Base-by-base conservation (phyloP, 92 coral and sea anemone species). In the Bergia sp. region DNA sequence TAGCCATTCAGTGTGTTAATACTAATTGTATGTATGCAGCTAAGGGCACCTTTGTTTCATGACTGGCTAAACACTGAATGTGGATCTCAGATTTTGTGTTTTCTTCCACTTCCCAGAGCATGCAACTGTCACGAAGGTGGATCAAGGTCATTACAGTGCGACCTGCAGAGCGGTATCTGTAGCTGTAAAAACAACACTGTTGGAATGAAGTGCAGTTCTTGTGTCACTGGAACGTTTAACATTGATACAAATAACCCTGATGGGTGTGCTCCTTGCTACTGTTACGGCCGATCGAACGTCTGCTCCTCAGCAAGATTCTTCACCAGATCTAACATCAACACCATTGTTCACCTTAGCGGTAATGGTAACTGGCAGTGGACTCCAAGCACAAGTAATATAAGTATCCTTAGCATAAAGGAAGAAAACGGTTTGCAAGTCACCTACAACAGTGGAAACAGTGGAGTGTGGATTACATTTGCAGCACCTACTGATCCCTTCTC, bases 221-320 rank as follows among this genome's bases (percentile, higher is more conserved):
- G 99, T 87, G 91, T 81, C 36, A 80, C 50, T 73, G 95, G 97
- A 50, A 95, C 96, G 13, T 95, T 85, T 92, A 89, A 94, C 64
- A 67, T 94, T 79, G 99, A 95, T 77, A 82, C 76, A 11, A 55
- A 87, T 82, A 97, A 97, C 78, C 99, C 99, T 37, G 90, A 92
- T 77, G 99, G 99, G 10, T 97, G 99, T 78, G 88, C 98, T 13
- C 99, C 98, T 3, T 95, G 99, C 82, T 97, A 77, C 86, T 95
- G 99, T 82, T 97, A 89, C 82, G 93, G 91, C 79, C 91, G 99
- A 55, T 94, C 98, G 1, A 80, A 41, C 36, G 69, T 65, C 16
- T 97, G 99, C 41, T 88, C 95, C 29, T 94, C 99, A 20, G 97
- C 98, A 1, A 77, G 66, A 23, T 94, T 93, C 73, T 95, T 91